These are phyloP conservation scores for Cosmia trapezina DNA, from an alignment of 2,888 invertebrate species.

Conservation along the genomic window DNA sequence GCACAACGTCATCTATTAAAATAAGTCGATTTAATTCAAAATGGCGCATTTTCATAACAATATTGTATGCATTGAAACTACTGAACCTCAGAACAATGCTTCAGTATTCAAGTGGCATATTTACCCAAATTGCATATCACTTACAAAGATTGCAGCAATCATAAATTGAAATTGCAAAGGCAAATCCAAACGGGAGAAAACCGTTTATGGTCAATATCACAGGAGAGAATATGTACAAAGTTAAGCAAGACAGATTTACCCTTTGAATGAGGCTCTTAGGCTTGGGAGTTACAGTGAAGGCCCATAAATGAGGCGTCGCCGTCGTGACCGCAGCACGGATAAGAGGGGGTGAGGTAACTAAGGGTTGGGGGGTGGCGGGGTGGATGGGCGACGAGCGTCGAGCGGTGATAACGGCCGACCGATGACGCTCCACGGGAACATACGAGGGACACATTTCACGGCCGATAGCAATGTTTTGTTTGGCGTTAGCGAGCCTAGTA, in stretches of 20 bases:
- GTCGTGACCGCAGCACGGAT: slow-evolving; percentile 48
- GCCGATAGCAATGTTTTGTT: slow-evolving; percentile 39
- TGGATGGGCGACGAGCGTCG: slow-evolving; percentile 32
- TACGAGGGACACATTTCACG: slow-evolving; percentile 58
- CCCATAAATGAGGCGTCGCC: slow-evolving; percentile 47
- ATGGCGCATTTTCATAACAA: slow-evolving; percentile 13
- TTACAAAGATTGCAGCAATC: slow-evolving; percentile 28
- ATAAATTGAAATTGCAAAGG: slow-evolving; percentile 33
- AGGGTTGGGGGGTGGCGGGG: slow-evolving; percentile 19
- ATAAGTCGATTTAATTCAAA: slow-evolving; percentile 18
- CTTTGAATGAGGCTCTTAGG: slow-evolving; percentile 47
- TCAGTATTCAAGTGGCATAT: slow-evolving; percentile 29
- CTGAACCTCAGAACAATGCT: slow-evolving; percentile 15
- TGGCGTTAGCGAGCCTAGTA: not conserved
- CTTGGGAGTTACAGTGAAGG: slow-evolving; percentile 35
- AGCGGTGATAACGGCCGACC: slow-evolving; percentile 55
- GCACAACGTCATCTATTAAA: not conserved
- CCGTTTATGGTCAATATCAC: slow-evolving; percentile 33
- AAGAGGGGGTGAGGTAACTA: slow-evolving; percentile 14
- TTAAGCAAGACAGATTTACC: slow-evolving; percentile 24
- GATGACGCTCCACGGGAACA: slow-evolving; percentile 48
- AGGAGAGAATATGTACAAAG: slow-evolving; percentile 26
- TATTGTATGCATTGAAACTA: slow-evolving; percentile 17
- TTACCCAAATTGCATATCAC: slow-evolving; percentile 45
- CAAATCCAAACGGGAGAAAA: slow-evolving; percentile 7